Percentiles rank a stretch among this genome's conserved stretches.
Evolutionary conservation across 2,888 invertebrate species (phyloP).

Genomic region (Drosophila nr. medialis): DNA sequence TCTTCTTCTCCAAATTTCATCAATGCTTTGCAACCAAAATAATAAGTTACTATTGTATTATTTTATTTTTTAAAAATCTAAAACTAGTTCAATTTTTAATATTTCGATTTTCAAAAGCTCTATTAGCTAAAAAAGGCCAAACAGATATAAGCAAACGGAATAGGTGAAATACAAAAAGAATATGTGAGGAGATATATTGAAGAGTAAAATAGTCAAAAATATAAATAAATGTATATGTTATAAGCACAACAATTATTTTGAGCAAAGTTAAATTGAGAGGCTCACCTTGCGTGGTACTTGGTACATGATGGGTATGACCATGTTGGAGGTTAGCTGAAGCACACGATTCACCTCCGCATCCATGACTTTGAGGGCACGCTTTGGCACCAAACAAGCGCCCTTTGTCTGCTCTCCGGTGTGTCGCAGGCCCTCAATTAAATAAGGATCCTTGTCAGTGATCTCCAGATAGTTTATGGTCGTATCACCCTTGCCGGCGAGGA

Average conservation of each 20-base stretch:
- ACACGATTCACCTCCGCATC: conserved; percentile 97
- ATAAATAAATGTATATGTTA: background rate
- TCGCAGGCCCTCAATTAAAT: conserved; percentile 93
- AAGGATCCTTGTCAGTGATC: conserved; percentile 94
- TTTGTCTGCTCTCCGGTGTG: conserved; percentile 98
- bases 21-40: no score
- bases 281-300: conserved; percentile 95
- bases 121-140: no score
- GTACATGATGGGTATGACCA: conserved; percentile 96
- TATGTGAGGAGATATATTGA: background rate
- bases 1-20: no score
- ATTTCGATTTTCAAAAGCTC: no score
- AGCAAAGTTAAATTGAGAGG: background rate
- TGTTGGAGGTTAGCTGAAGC: conserved; percentile 92
- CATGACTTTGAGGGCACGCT: conserved; percentile 97
- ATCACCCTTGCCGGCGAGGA: conserved; percentile 97
- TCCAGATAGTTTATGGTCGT: conserved; percentile 96
- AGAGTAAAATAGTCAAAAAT: background rate
- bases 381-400: conserved; percentile 96
- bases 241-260: background rate
- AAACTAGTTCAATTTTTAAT: no score
- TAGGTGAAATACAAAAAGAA: no score
- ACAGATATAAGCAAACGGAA: no score
- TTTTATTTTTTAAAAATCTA: no score
- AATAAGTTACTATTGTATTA: no score